Percentiles rank a stretch among this genome's conserved stretches.
Conservation (phyloP, 1,140 invertebrate genomes). For the Magallana ariakensis region DNA sequence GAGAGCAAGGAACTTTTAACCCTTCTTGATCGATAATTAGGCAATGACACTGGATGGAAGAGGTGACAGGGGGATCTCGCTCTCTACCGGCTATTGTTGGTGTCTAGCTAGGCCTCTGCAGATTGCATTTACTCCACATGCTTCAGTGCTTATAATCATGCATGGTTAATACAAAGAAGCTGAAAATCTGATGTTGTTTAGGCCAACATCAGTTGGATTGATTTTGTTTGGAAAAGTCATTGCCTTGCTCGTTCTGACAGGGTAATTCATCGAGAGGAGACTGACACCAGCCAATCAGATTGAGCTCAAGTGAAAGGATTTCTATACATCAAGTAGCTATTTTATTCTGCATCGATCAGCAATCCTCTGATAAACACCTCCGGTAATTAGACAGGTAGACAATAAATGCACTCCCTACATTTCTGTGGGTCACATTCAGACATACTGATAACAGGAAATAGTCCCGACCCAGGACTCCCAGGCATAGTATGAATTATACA, state of each 20-base stretch:
- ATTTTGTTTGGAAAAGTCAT: conserved; percentile 18
- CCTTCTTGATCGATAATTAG: conserved; percentile 18
- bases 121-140: neutral
- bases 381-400: neutral
- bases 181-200: conserved; percentile 8
- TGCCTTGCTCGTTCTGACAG: neutral
- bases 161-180: neutral
- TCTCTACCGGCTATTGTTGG: neutral
- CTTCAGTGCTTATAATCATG: neutral
- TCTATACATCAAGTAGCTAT: neutral
- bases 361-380: neutral
- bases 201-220: neutral
- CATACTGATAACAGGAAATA: too few species aligned
- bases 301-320: neutral
- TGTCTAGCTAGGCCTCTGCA: neutral
- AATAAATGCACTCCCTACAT: too few species aligned
- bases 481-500: too few species aligned
- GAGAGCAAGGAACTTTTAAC: conserved; percentile 29
- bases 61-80: neutral
- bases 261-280: conserved; percentile 22
- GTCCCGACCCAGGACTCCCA: too few species aligned
- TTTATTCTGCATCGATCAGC: neutral
- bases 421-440: too few species aligned
- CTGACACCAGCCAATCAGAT: neutral
- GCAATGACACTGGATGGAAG: neutral